Evolutionary conservation across 2,113 vertebrate genomes (phyloP).

Genomic region (Onychostruthus taczanowskii): DNA sequence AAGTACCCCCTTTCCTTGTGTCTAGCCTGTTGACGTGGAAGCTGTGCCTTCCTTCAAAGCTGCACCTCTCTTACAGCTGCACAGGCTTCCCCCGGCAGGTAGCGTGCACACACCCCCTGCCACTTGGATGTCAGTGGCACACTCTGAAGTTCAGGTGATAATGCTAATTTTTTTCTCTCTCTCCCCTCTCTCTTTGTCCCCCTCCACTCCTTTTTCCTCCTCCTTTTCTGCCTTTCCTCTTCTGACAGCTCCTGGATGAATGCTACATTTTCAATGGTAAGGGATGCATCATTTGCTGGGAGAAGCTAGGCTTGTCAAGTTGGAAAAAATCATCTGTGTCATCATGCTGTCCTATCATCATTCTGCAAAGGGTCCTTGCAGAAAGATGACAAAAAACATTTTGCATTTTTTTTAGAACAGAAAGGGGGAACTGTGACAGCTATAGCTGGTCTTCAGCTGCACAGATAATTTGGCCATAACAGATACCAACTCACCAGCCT

Average conservation of each 20-base stretch:
- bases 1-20: fast-evolving
- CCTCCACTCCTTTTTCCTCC: not conserved
- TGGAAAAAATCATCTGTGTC: not conserved
- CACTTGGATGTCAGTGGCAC: fast-evolving
- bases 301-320: not conserved
- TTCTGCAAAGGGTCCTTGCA: not conserved
- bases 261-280: not conserved
- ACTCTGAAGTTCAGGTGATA: not conserved
- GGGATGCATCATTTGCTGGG: not conserved
- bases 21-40: not conserved
- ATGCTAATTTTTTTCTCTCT: too few species aligned
- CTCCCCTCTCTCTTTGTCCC: not conserved
- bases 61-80: fast-evolving
- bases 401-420: not conserved
- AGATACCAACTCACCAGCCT: not conserved
- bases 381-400: not conserved
- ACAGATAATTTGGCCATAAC: not conserved
- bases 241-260: not conserved
- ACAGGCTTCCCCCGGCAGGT: too few species aligned
- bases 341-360: not conserved
- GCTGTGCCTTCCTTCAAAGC: not conserved
- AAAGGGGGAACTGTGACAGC: not conserved
- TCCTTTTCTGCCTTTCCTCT: not conserved
- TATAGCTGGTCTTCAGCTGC: not conserved
- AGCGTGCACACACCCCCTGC: not conserved